Evolutionary conservation across 1,140 invertebrate genomes (phyloP), one percentile per base, ranked within the genome.

Genomic region (Subanguina moxae): DNA sequence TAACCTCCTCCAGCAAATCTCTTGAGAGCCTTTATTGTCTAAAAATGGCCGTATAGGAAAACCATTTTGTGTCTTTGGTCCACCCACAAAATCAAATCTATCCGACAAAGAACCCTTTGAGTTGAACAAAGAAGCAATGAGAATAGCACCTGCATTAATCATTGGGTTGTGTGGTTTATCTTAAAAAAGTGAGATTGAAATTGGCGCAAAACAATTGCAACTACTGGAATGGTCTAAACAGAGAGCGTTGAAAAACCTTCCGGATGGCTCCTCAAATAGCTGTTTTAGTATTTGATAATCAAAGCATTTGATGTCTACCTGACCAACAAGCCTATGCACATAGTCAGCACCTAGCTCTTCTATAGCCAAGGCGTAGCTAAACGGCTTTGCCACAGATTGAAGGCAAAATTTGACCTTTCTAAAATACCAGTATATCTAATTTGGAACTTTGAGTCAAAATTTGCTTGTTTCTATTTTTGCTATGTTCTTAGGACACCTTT

Each of bases 91-190:
- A 71, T 81, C 78, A 64, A 78, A 80, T 48, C 78, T 64, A 62
- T 80, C 78, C 11, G 78, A 72, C 62, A 80, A 64, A 8, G 65
- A 48, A 15, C 23, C 28, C 8, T 65, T 58, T 19, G 38, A 57
- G 23, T 93, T 91, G 48, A 97, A 82, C 32, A 97, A 84, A 1
- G 92, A 91, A 78, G 91, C 93, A 5, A 93, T 87, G 38, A 97
- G 85, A 76, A 97, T 96, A 19, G 94, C 93, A 13, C 94, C 94
- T n/a, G 94, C 91, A 84, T 97, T 97, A 43, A 97, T 93, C 93
- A 97, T 93, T 0, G 94, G 94, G 86, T 97, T 97, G 84, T 97
- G 94, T 0, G 94, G 94, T 84, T 93, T 94, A 84, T 93, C 93
- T 95, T 84, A 46, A 30, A 0, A 15, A 42, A 9, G 27, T 38